These are phyloP conservation scores for Xylophagus ater DNA, from an alignment of 2,888 invertebrate species.

Conservation along the genomic window DNA sequence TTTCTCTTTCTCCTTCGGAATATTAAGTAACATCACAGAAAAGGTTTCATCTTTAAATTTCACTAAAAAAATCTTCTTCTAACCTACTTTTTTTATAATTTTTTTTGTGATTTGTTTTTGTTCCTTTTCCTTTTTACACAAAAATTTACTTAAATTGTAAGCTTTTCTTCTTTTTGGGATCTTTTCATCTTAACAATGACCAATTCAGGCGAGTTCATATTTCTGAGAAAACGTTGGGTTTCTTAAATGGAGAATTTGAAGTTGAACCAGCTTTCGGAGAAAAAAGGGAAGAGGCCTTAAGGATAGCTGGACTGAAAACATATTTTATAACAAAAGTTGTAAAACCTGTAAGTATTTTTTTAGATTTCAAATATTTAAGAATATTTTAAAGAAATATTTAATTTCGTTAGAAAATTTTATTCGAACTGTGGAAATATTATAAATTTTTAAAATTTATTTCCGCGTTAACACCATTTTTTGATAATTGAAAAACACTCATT, in stretches of 20 bases:
- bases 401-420: too few relatives aligned
- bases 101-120: not conserved
- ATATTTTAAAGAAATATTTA: not conserved
- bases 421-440: too few relatives aligned
- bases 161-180: slow-evolving; percentile 4
- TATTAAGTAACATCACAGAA: too few relatives aligned
- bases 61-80: too few relatives aligned
- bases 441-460: too few relatives aligned
- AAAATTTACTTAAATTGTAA: not conserved
- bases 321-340: slow-evolving; percentile 81
- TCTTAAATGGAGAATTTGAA: slow-evolving; percentile 81
- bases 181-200: too few relatives aligned
- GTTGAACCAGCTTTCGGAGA: slow-evolving; percentile 86
- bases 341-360: slow-evolving; percentile 54
- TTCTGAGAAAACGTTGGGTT: slow-evolving; percentile 79
- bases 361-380: not conserved
- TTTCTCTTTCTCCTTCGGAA: too few relatives aligned
- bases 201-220: slow-evolving; percentile 89
- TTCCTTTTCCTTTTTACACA: not conserved
- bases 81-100: not conserved
- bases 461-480: too few relatives aligned
- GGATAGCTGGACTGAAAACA: slow-evolving; percentile 80
- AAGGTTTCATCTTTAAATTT: too few relatives aligned
- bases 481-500: too few relatives aligned
- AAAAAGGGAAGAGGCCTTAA: slow-evolving; percentile 79